Evolutionary conservation across 2,797 vertebrate genomes (phyloP).

Genomic region (Squalus acanthias): DNA sequence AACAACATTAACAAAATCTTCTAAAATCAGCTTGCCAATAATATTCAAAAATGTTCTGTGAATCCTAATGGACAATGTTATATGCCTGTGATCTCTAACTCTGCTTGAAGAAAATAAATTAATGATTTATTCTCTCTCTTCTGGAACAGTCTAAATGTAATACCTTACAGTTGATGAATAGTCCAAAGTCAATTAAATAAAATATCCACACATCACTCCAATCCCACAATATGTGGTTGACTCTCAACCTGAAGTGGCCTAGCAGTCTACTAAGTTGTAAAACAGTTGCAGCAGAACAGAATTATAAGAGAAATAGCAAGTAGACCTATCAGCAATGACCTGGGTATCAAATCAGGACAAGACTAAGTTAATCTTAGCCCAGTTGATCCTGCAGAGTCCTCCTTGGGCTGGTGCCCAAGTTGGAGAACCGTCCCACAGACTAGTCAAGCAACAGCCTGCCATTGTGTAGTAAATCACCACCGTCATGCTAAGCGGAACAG

Average conservation of each 20-base stretch:
- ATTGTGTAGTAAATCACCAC: neutral
- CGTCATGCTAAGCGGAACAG: neutral
- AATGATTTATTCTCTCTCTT: neutral
- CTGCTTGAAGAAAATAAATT: neutral
- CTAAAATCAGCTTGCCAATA: neutral
- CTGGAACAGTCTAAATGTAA: neutral
- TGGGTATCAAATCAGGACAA: neutral
- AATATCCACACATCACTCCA: neutral
- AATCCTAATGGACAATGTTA: neutral
- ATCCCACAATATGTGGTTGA: neutral
- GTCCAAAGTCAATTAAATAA: neutral
- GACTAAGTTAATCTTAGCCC: neutral
- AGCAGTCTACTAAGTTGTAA: neutral
- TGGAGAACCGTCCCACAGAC: neutral
- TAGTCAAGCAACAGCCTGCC: neutral
- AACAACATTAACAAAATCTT: neutral
- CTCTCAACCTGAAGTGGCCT: neutral
- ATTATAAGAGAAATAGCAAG: neutral
- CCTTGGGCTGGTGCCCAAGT: too few relatives aligned
- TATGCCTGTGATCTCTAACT: neutral
- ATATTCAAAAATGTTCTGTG: neutral
- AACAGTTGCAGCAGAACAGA: neutral
- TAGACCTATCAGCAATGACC: neutral
- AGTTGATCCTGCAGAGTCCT: neutral
- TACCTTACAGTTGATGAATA: neutral